Base-by-base conservation (phyloP, 2,888 invertebrate genomes). In the Selenia dentaria region DNA sequence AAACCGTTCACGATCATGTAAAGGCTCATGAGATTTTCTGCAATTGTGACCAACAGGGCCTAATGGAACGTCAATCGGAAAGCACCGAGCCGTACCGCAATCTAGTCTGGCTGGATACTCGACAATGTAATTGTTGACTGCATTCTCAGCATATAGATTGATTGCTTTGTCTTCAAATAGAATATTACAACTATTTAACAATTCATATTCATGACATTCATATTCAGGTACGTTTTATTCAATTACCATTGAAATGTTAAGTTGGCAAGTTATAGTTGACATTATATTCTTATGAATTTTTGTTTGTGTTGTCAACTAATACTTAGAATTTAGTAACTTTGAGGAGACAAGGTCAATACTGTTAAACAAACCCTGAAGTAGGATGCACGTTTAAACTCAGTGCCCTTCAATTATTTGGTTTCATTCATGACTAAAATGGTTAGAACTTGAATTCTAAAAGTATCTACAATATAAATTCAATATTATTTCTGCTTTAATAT, bases 1-100 rank as follows among this genome's bases (percentile, higher is more conserved):
- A 83, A 86, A 67, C 71, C 54, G 75, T 81, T 80, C 63, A 61
- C 65, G 62, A 67, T 66, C 64, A 72, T 71, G 75, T 76, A 70
- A 75, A 78, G 73, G 62, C 67, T 69, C 70, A 74, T 77, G 76
- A 79, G 78, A 79, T 80, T 80, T 77, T 81, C 70, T 83, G 79
- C 69, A 63, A 80, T 74, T 84, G 77, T 79, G 69, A 62, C 61
- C 67, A 74, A 76, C 59, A 68, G 63, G 62, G 60, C 62, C 67
- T 61, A 69, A 62, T 68, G 64, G 64, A 57, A 64, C 59, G 65
- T 66, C 70, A 67, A 60, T 75, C 62, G 59, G 51, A 55, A 69
- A 58, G 67, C 79, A 79, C 71, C 76, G 70, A 61, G 72, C 70
- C 85, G 74, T 82, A 70, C 69, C 70, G 62, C 57, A 68, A 74